Percentiles rank a stretch among this genome's conserved stretches.
Conservation (phyloP, 2,888 invertebrate genomes). For the Rhimphoctona megacephalus region DNA sequence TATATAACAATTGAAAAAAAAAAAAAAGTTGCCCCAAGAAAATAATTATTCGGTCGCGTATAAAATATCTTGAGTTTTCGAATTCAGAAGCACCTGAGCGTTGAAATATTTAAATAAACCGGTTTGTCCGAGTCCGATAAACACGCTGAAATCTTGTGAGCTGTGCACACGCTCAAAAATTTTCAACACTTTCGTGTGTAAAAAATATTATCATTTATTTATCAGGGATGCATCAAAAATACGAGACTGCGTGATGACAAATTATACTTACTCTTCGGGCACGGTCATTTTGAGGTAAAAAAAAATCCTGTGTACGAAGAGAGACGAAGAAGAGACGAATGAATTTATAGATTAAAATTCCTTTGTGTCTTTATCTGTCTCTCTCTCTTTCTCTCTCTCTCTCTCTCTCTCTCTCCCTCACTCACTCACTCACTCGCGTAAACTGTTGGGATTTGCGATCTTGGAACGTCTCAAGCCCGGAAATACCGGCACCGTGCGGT, state of each 20-base stretch:
- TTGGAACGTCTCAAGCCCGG: slow-evolving; percentile 58
- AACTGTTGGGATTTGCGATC: slow-evolving; percentile 35
- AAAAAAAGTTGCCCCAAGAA: not conserved
- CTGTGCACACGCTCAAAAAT: not conserved
- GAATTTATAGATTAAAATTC: slow-evolving; percentile 47
- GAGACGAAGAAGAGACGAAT: slow-evolving; percentile 30
- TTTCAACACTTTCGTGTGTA: not conserved
- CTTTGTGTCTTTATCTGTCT: slow-evolving; percentile 11
- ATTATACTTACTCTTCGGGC: slow-evolving; percentile 76
- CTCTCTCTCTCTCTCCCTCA: not conserved
- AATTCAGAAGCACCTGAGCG: slow-evolving; percentile 10
- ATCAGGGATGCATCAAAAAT: not conserved
- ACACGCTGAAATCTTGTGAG: not conserved
- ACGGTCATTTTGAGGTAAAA: slow-evolving; percentile 73
- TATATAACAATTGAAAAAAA: not conserved
- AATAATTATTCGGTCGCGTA: not conserved
- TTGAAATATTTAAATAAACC: slow-evolving; percentile 9
- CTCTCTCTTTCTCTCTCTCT: not conserved
- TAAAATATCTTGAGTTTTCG: not conserved
- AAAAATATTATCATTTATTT: not conserved
- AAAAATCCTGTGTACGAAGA: slow-evolving; percentile 29
- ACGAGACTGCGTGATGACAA: not conserved
- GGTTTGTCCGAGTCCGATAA: not conserved
- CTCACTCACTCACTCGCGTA: not conserved
- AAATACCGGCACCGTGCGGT: slow-evolving; percentile 58